phyloP scores from a whole-genome alignment of 1,140 invertebrate species.

The Saccostrea echinata region DNA sequence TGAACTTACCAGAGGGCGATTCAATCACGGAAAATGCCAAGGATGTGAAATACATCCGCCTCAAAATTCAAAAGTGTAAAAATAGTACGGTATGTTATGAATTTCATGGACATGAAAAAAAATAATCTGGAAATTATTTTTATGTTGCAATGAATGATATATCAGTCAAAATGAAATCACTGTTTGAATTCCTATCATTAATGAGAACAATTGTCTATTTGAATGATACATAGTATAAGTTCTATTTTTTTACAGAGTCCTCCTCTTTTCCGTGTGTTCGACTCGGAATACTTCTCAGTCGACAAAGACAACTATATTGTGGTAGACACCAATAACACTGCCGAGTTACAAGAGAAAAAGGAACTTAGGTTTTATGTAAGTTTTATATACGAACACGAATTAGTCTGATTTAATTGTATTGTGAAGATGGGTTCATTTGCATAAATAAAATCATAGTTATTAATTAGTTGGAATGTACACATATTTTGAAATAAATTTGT shows the following conservation, averaged over 20 bases:
- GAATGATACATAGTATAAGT: too few relatives aligned
- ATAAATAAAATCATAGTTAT: too few relatives aligned
- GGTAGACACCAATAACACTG: constrained; percentile 44
- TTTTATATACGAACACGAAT: not conserved
- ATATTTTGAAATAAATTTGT: too few relatives aligned
- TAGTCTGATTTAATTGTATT: not conserved
- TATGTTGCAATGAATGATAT: too few relatives aligned
- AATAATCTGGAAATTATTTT: too few relatives aligned
- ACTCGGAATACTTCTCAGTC: constrained; percentile 47
- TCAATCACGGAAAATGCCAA: not conserved
- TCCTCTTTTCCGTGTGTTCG: not conserved
- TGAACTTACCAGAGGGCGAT: not conserved
- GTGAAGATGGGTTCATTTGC: too few relatives aligned
- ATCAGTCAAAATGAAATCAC: too few relatives aligned
- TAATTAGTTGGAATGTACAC: too few relatives aligned
- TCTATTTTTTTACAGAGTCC: not conserved
- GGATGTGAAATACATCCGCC: constrained; percentile 10
- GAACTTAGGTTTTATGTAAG: constrained; percentile 54
- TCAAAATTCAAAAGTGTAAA: not conserved
- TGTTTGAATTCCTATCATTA: too few relatives aligned
- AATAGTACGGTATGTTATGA: not conserved
- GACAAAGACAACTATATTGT: constrained; percentile 47
- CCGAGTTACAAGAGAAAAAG: not conserved
- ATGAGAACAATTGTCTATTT: too few relatives aligned
- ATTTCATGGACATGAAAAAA: not conserved